Base-by-base conservation (phyloP, 2,113 vertebrate species). In the Coptodon rendalli region DNA sequence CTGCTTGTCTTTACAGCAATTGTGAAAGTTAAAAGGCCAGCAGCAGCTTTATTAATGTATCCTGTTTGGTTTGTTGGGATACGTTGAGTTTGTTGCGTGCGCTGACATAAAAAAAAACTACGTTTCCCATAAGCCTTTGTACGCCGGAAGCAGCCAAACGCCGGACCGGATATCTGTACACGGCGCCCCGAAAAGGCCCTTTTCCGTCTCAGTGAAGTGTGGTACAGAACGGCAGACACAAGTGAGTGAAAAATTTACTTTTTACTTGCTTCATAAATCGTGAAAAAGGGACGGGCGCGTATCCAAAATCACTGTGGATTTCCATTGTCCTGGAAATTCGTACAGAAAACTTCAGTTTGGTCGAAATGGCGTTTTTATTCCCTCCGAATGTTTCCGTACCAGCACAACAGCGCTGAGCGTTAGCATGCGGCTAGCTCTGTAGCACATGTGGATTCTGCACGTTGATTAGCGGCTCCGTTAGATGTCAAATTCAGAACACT, bases 181-280 rank as follows among this genome's bases (percentile, higher is more conserved):
- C 82, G 48, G 82, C 91, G 89, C 95, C 89, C 8, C 56, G 24
- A 7, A 6, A 54, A 93, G 95, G 95, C 93, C 96, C 96, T 97
- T 96, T 97, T 95, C 95, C 95, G 93, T 95, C 94, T 95, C 86
- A 87, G 93, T 88, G 93, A 88, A 94, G 94, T 89, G 94, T 90
- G 90, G 93, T 82, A 63, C 87, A 88, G 78, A 87, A 80, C 90
- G 86, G 89, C 94, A 27, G 90, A 94, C 86, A 91, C 89, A 88
- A 95, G 96, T 96, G 94, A 96, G 96, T 96, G 4, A n/a, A 38
- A 86, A 83, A 54, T 12, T 34, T 5, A 6, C 8, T 0, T 50
- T 92, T 92, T 86, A 2, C 7, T 14, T 2, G 1, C 4, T 50
- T 52, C 12, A 6, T 5, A 12, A 2, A 1, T 8, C 1, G 1